phyloP scores from a whole-genome alignment of 2,888 invertebrate species.

The Cerastoderma edule region DNA sequence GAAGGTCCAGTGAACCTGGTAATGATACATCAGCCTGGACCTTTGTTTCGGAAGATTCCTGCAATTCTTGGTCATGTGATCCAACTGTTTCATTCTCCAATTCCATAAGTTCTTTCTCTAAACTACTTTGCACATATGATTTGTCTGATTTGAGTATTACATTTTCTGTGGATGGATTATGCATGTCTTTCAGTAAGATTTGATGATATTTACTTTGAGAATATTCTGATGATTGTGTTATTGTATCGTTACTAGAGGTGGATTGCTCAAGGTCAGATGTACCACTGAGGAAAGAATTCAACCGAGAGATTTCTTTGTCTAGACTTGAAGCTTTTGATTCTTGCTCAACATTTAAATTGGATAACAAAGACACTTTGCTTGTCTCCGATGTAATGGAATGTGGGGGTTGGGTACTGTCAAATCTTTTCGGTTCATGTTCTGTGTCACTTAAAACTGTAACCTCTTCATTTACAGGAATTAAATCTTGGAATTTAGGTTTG shows the following conservation, averaged over 20 bases:
- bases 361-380: no score
- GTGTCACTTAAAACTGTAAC: no score
- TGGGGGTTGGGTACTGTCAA: no score
- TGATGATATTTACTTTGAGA: constrained; percentile 13
- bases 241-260: not conserved
- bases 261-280: constrained; percentile 23
- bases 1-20: not conserved
- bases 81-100: constrained; percentile 22
- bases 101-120: constrained; percentile 34
- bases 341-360: not conserved
- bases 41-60: not conserved
- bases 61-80: not conserved
- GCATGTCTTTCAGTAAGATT: constrained; percentile 7
- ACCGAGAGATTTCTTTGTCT: constrained; percentile 45
- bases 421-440: no score
- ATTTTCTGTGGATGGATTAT: not conserved
- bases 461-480: no score
- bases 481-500: no score
- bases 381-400: not conserved
- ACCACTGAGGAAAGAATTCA: constrained; percentile 44
- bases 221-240: not conserved
- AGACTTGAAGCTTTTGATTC: constrained; percentile 26
- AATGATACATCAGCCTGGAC: constrained; percentile 2
- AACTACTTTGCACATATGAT: constrained; percentile 34
- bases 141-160: constrained; percentile 4